Evolutionary conservation across 2,888 invertebrate species (phyloP), one percentile per base, ranked within the genome.

Genomic region (Eilema caniola): DNA sequence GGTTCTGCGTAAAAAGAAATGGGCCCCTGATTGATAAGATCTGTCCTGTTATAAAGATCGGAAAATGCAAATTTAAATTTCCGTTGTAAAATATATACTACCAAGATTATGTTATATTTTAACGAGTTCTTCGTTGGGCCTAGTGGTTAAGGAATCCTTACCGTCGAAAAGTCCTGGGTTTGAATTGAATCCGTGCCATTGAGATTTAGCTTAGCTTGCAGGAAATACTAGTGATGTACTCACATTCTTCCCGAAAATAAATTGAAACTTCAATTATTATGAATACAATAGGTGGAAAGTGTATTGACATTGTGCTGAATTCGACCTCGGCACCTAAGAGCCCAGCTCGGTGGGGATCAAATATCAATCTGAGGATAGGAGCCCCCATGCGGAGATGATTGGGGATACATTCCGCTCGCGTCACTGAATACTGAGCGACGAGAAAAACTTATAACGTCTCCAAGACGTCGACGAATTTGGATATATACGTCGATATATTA

Each of bases 351-450:
- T 74, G 77, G 85, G 93, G 93, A 94, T 94, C 94, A 93, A 93
- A 94, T 94, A 93, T 93, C 94, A 94, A 94, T 94, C 93, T 92
- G 84, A 85, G 86, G 83, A 83, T 85, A 84, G 85, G 88, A 85
- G 87, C 85, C 88, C 88, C 88, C 88, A 85, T 88, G 88, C 88
- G 79, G 75, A 77, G 77, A 83, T 82, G 81, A 82, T 83, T 82
- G 83, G 77, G 83, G 73, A 83, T 80, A 80, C 78, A 81, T 83
- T 75, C 72, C 78, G 73, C 69, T 66, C 82, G 82, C 82, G 70
- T 76, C 80, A 62, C 70, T 77, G 81, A 80, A 82, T 86, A 82
- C 72, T 78, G 75, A 82, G 79, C 81, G 81, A 78, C 71, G 79
- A 75, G 83, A 85, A 87, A 85, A 85, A 85, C 85, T 84, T 86